These are phyloP conservation scores for Schlechtendalia chinensis DNA, from an alignment of 1,140 invertebrate genomes.

Conservation along the genomic window DNA sequence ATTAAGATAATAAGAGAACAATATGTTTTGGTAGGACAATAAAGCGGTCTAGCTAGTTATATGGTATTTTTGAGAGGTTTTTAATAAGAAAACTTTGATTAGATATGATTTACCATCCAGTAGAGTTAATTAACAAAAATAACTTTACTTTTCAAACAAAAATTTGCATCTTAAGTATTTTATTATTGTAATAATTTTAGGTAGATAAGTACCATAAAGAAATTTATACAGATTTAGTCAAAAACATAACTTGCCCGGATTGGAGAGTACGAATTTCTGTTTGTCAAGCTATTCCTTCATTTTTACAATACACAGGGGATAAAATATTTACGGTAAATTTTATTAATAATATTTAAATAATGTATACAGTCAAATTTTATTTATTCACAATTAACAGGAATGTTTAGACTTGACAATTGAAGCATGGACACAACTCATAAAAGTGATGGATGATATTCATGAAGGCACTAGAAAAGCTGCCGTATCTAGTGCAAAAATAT, in stretches of 20 bases:
- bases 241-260: constrained; percentile 77
- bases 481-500: constrained; percentile 69
- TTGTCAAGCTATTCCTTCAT: constrained; percentile 80
- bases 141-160: too few relatives aligned
- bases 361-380: neutral
- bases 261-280: constrained; percentile 89
- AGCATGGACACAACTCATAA: constrained; percentile 79
- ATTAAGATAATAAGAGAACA: too few relatives aligned
- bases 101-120: too few relatives aligned
- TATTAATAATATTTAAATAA: neutral
- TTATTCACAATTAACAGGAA: constrained; percentile 56
- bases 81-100: too few relatives aligned
- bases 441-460: constrained; percentile 92
- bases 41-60: too few relatives aligned
- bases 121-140: too few relatives aligned
- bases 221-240: constrained; percentile 77
- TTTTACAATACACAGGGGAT: constrained; percentile 62
- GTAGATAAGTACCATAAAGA: constrained; percentile 83
- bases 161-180: neutral
- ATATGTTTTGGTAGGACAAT: too few relatives aligned
- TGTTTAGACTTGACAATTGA: constrained; percentile 63
- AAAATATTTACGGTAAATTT: constrained; percentile 38
- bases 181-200: neutral
- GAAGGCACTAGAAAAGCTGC: constrained; percentile 81
- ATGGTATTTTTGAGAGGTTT: too few relatives aligned